Evolutionary conservation across 2,113 vertebrate species (phyloP).

Genomic region (Garra rufa): DNA sequence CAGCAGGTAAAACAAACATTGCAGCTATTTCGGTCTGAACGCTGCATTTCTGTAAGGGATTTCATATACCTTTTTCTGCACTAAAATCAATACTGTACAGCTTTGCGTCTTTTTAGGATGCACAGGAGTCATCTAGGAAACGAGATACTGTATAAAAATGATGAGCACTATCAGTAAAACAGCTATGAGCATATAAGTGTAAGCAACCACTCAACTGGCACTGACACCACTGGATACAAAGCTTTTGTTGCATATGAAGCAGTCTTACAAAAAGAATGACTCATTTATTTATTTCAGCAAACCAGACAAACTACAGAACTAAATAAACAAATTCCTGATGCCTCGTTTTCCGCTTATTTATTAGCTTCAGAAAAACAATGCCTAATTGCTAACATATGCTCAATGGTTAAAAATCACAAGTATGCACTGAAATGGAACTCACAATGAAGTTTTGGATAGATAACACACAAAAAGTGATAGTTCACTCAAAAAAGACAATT

Average conservation of each 20-base stretch:
- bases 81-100: not conserved
- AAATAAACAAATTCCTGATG: slow-evolving; percentile 12
- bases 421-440: not conserved
- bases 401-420: not conserved
- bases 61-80: not conserved
- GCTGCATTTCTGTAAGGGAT: not conserved
- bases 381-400: not conserved
- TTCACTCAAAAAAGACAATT: no score
- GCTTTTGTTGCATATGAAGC: not conserved
- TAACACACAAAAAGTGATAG: not conserved
- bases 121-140: not conserved
- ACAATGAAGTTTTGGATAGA: not conserved
- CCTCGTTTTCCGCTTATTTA: not conserved
- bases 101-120: not conserved
- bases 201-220: not conserved
- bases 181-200: not conserved
- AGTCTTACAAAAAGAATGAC: not conserved
- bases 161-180: not conserved
- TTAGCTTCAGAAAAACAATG: not conserved
- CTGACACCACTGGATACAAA: not conserved
- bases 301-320: not conserved
- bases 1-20: not conserved
- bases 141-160: not conserved
- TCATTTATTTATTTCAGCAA: slow-evolving; percentile 23
- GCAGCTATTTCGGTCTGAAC: not conserved